These are phyloP conservation scores for Sebastiscus tertius DNA, from an alignment of 2,797 vertebrate genomes.

Conservation along the genomic window DNA sequence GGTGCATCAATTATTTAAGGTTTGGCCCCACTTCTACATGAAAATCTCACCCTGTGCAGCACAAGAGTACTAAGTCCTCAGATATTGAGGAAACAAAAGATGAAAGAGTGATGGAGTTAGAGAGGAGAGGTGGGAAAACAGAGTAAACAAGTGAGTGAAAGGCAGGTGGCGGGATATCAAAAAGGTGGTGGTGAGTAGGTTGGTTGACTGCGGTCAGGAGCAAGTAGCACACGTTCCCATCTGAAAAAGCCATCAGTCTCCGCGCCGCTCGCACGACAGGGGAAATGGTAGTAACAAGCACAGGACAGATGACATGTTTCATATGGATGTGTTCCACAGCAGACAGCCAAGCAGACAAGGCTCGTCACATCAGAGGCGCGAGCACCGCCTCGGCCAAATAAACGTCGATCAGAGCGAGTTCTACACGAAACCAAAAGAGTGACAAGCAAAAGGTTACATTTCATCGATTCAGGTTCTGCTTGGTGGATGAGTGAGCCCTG, in stretches of 20 bases:
- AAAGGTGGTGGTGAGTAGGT: conserved; percentile 12
- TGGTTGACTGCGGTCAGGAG: conserved; percentile 32
- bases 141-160: conserved; percentile 39
- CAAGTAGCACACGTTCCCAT: conserved; percentile 53
- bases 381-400: conserved; percentile 8
- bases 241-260: conserved; percentile 76
- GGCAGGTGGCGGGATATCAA: conserved; percentile 36
- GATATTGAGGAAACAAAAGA: conserved; percentile 10
- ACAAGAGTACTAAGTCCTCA: neutral
- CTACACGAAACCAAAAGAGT: neutral
- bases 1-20: neutral
- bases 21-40: neutral
- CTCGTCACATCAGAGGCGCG: conserved; percentile 51
- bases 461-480: neutral
- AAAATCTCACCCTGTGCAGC: neutral
- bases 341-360: conserved; percentile 46
- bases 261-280: conserved; percentile 38
- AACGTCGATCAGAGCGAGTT: neutral
- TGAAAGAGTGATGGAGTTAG: neutral
- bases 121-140: conserved; percentile 19
- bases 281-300: conserved; percentile 57
- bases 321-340: conserved; percentile 59
- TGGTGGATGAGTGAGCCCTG: neutral
- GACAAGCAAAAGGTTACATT: neutral
- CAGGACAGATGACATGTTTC: conserved; percentile 69